A percentile compares a stretch with the other conserved stretches of the same genome.
Evolutionary conservation across 2,113 vertebrate species (phyloP).

Genomic region (Chelonoidis abingdonii): DNA sequence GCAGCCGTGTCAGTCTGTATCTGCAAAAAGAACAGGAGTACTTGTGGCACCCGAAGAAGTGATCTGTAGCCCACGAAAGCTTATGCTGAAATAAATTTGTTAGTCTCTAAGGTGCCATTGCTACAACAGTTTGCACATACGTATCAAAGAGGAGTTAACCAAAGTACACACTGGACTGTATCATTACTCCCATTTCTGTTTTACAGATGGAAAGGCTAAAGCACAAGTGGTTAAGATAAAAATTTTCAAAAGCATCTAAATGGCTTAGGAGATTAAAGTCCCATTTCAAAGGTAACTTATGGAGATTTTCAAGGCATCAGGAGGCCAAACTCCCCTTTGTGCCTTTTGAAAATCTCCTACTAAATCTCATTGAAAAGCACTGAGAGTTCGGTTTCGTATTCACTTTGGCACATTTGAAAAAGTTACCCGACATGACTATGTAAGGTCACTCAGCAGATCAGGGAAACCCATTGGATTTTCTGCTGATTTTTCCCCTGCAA

Average conservation of each 20-base stretch:
- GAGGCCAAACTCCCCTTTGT: neutral
- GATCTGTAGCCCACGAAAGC: too few species aligned
- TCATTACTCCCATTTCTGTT: neutral
- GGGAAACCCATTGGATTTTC: neutral
- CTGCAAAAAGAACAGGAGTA: too few species aligned
- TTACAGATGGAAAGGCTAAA: neutral
- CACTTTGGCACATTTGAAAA: neutral
- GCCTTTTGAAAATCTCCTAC: neutral
- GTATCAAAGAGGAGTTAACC: neutral
- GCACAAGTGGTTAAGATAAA: neutral
- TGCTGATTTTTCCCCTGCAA: neutral
- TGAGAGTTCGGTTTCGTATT: neutral
- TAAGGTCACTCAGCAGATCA: neutral
- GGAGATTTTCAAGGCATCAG: neutral
- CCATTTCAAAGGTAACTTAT: neutral
- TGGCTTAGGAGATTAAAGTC: neutral
- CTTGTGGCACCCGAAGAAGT: too few species aligned
- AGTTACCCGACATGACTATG: neutral
- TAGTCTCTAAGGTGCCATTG: neutral
- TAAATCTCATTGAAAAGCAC: neutral
- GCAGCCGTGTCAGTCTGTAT: too few species aligned
- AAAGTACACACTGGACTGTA: neutral
- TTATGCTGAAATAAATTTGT: too few species aligned
- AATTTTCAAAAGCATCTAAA: neutral
- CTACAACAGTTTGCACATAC: neutral